These are phyloP conservation scores for Agapornis canus DNA, from an alignment of 2,797 vertebrate species.

Conservation along the genomic window DNA sequence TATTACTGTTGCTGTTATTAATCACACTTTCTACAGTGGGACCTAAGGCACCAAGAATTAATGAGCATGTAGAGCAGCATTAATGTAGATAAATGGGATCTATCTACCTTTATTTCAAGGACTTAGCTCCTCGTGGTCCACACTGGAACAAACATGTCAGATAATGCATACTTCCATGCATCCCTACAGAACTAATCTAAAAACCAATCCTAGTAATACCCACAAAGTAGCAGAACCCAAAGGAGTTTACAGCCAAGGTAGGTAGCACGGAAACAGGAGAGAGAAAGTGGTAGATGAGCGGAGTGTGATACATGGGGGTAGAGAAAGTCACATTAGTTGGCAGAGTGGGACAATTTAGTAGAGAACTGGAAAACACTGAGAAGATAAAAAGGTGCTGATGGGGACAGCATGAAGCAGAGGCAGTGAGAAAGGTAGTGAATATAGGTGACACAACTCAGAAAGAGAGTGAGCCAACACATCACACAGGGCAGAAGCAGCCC, in stretches of 20 bases:
- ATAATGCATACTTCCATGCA: not conserved
- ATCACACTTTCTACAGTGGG: conserved; percentile 19
- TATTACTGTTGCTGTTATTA: conserved; percentile 29
- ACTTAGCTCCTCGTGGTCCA: not conserved
- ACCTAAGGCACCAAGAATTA: conserved; percentile 10
- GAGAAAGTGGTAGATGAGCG: not conserved
- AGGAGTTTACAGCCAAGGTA: not conserved
- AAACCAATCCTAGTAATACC: not conserved
- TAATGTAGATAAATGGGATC: conserved; percentile 49
- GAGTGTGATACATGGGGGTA: not conserved
- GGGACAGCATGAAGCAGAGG: not conserved
- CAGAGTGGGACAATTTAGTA: not conserved
- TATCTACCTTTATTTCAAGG: not conserved
- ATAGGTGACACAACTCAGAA: not conserved
- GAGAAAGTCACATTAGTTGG: not conserved
- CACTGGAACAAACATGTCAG: not conserved
- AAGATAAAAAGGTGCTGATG: not conserved
- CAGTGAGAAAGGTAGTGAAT: not conserved
- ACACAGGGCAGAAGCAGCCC: not conserved
- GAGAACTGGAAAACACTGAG: not conserved
- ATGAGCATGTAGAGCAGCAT: conserved; percentile 5
- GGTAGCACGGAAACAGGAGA: not conserved
- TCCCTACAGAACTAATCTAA: not conserved
- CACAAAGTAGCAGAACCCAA: not conserved
- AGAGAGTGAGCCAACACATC: not conserved